These are phyloP conservation scores for Melanophora roralis DNA, from an alignment of 2,888 invertebrate genomes.

Conservation along the genomic window DNA sequence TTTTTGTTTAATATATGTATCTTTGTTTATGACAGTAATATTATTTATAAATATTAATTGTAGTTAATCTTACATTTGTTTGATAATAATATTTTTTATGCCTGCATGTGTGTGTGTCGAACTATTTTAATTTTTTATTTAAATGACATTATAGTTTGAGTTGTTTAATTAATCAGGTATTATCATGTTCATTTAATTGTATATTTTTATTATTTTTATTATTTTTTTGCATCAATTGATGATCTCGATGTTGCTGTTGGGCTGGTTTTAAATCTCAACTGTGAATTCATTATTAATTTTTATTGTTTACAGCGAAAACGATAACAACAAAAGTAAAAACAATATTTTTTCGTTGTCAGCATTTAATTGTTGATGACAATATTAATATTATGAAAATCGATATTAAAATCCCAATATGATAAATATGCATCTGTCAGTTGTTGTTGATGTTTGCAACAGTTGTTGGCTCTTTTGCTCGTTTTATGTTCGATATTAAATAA, in stretches of 20 bases:
- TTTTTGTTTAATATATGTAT: neutral
- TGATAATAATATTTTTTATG: neutral
- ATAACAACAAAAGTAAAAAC: neutral
- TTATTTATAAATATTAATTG: neutral
- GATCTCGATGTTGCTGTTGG: neutral
- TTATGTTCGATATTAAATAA: constrained; percentile 17
- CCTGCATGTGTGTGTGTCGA: neutral
- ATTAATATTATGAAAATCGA: constrained; percentile 47
- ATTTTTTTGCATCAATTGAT: neutral
- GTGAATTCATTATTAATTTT: constrained; percentile 57
- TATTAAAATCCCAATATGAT: constrained; percentile 51
- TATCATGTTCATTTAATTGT: constrained; percentile 12
- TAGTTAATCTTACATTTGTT: neutral
- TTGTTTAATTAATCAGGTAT: constrained; percentile 41
- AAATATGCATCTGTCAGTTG: constrained; percentile 48
- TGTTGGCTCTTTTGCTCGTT: constrained; percentile 1
- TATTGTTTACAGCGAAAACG: constrained; percentile 40
- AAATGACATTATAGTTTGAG: constrained; percentile 21
- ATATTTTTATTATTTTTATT: neutral
- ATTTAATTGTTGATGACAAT: constrained; percentile 32
- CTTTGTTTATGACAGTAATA: neutral
- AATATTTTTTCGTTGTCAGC: constrained; percentile 27
- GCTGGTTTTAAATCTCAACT: constrained; percentile 42
- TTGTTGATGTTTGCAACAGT: constrained; percentile 41
- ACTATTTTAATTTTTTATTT: constrained; percentile 33